A percentile compares a stretch with the other conserved stretches of the same genome.
phyloP scores from a whole-genome alignment of 2,797 vertebrate genomes.

The Cyclopterus lumpus region DNA sequence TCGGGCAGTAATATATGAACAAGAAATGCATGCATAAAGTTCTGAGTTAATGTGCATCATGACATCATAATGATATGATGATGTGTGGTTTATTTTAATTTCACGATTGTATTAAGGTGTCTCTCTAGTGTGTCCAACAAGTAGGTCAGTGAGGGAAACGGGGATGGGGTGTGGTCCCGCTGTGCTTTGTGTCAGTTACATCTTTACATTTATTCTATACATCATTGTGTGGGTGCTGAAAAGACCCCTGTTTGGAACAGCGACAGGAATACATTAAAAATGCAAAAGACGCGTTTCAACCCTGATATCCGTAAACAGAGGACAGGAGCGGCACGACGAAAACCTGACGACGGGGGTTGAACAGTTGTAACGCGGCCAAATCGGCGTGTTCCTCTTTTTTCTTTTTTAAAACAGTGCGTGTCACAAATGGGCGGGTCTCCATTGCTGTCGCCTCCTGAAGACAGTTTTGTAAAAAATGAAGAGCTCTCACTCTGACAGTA shows the following conservation, averaged over 20 bases:
- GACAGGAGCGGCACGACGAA: neutral
- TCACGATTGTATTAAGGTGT: neutral
- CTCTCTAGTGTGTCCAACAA: neutral
- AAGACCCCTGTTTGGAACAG: too few species aligned
- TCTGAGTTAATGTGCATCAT: neutral
- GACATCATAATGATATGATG: neutral
- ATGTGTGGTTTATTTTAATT: neutral
- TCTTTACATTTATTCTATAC: neutral
- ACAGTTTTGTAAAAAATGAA: accelerated
- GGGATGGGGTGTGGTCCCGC: neutral
- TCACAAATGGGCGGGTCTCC: neutral
- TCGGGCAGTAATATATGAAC: too few species aligned
- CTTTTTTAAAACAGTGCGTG: neutral
- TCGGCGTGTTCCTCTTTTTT: neutral
- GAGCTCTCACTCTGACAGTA: constrained; percentile 44
- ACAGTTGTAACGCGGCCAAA: too few species aligned
- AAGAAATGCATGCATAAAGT: neutral
- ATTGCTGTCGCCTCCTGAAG: neutral
- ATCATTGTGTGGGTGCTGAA: neutral
- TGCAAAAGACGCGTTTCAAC: too few species aligned
- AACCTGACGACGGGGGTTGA: neutral
- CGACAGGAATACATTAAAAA: too few species aligned
- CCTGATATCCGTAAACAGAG: neutral
- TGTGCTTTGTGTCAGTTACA: neutral
- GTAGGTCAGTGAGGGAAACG: neutral